Percentiles rank a stretch among this genome's conserved stretches.
Conservation (phyloP, 2,113 vertebrate species). For the Apeltes quadracus region DNA sequence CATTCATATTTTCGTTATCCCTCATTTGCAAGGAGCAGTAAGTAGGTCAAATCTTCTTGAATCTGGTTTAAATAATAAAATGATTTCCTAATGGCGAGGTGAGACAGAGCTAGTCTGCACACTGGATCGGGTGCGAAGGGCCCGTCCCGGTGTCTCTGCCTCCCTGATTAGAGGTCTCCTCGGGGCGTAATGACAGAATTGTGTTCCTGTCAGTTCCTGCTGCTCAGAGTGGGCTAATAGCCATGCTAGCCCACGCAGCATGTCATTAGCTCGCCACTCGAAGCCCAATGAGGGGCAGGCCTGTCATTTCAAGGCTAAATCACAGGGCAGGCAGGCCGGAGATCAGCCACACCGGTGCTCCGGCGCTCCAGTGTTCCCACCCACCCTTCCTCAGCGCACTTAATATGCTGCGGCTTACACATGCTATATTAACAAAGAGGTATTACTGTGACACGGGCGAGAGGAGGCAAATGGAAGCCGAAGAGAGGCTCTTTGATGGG, state of each 20-base stretch:
- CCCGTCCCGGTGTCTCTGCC: constrained; percentile 54
- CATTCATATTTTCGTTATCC: background rate
- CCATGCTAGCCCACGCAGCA: constrained; percentile 71
- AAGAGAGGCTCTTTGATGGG: constrained; percentile 43
- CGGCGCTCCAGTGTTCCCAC: constrained; percentile 50
- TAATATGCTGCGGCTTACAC: constrained; percentile 57
- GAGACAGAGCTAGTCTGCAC: constrained; percentile 9
- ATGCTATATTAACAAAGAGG: constrained; percentile 49
- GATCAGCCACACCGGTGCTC: constrained; percentile 70
- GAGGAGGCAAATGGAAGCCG: constrained; percentile 60
- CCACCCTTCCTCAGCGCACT: constrained; percentile 53
- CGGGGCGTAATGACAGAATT: constrained; percentile 80
- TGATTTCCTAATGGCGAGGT: constrained; percentile 1
- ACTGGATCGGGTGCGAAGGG: constrained; percentile 24
- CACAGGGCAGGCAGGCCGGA: constrained; percentile 69
- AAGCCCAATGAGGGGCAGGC: constrained; percentile 63
- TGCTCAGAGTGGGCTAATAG: constrained; percentile 77
- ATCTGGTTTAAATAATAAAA: background rate
- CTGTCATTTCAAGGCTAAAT: constrained; percentile 80
- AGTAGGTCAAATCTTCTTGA: background rate
- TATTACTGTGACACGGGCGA: constrained; percentile 42
- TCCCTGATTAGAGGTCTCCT: constrained; percentile 80
- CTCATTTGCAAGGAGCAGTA: background rate
- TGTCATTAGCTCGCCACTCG: constrained; percentile 78
- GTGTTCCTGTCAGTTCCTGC: constrained; percentile 77